Conservation (phyloP, 2,888 invertebrate genomes). For the Ennomos quercinarius region DNA sequence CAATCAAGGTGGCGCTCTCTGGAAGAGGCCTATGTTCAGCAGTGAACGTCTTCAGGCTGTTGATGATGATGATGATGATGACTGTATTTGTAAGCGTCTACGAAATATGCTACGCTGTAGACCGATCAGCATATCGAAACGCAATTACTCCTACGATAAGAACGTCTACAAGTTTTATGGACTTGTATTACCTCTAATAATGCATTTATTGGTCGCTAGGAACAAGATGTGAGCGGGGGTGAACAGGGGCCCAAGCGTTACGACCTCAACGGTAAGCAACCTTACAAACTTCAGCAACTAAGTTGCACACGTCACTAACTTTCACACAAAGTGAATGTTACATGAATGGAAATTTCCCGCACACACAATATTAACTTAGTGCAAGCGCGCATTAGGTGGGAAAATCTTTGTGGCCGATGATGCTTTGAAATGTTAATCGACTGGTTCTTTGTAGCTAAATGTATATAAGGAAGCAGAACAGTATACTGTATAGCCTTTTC, state of each 20-base stretch:
- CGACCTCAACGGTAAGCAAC: constrained; percentile 65
- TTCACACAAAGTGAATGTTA: constrained; percentile 40
- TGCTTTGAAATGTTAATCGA: no score
- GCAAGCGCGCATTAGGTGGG: no score
- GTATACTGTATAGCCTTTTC: no score
- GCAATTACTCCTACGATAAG: no score
- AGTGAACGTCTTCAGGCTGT: no score
- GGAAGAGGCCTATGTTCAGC: no score
- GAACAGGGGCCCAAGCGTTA: constrained; percentile 63
- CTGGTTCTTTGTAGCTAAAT: no score
- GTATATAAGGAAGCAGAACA: no score
- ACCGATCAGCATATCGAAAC: no score
- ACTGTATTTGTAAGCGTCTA: constrained; percentile 12
- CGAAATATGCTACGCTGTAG: constrained; percentile 11
- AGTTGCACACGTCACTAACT: constrained; percentile 39
- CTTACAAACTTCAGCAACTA: constrained; percentile 16
- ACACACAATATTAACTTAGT: constrained; percentile 40
- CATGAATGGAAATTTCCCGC: constrained; percentile 36
- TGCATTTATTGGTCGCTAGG: constrained; percentile 49
- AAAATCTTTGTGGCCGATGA: no score
- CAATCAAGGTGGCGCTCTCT: no score
- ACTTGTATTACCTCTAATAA: constrained; percentile 3
- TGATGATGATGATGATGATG: no score
- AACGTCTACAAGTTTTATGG: constrained; percentile 1
- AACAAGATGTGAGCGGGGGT: constrained; percentile 63